Conservation (phyloP, 2,888 invertebrate genomes). For the Euplexia lucipara region DNA sequence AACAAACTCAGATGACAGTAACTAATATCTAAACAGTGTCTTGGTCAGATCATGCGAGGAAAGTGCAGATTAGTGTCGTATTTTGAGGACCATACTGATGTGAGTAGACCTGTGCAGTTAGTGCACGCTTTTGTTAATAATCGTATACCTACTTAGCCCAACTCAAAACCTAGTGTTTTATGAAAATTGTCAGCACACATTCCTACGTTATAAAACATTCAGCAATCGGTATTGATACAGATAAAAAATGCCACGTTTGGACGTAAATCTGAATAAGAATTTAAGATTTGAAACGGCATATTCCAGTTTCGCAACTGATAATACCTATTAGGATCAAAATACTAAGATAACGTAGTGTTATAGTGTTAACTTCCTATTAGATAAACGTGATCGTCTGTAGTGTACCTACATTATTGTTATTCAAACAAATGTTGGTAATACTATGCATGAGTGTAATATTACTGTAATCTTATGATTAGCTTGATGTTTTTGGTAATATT, state of each 20-base stretch:
- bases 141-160: too few relatives aligned
- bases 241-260: constrained; percentile 13
- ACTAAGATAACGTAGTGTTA: too few relatives aligned
- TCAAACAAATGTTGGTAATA: background rate
- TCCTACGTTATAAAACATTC: background rate
- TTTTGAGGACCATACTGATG: too few relatives aligned
- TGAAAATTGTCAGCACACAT: background rate
- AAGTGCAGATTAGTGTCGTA: too few relatives aligned
- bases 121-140: too few relatives aligned
- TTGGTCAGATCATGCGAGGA: too few relatives aligned
- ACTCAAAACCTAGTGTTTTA: too few relatives aligned
- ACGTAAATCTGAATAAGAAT: constrained; percentile 24
- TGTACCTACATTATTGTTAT: constrained; percentile 3
- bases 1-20: too few relatives aligned
- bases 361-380: constrained; percentile 20
- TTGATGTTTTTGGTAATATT: constrained; percentile 15
- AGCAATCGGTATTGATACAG: constrained; percentile 12
- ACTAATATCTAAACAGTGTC: too few relatives aligned
- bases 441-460: background rate
- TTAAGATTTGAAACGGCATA: constrained; percentile 29
- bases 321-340: constrained; percentile 5
- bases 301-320: constrained; percentile 40
- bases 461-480: constrained; percentile 16
- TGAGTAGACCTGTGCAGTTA: too few relatives aligned
- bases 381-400: constrained; percentile 4